Evolutionary conservation across 2,797 vertebrate genomes (phyloP), one percentile per base, ranked within the genome.

Genomic region (Myoxocephalus aenaeus): DNA sequence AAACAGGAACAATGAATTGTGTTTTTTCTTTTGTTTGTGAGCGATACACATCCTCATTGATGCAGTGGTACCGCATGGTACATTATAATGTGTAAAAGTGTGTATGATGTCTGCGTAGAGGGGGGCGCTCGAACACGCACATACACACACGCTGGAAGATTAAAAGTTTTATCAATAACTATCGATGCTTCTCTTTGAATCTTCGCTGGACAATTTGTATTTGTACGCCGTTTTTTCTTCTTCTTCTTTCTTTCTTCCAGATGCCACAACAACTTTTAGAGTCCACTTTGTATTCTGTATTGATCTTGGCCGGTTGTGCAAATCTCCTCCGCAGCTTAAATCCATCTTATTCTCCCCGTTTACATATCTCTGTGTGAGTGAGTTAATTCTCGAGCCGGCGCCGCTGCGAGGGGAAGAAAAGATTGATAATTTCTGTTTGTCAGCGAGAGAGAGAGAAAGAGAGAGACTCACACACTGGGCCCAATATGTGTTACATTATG

Each of bases 211-310:
- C 34, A 20, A 65, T 25, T 27, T 18, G 10, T 38, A 9, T 7
- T 77, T 36, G 29, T 51, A 54, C 7, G 2, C 4, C 3, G 10
- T 14, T 7, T 18, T 3, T n/a, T 34, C 34, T 34, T 34, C 7
- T 34, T 34, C 34, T 34, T 34, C 34, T 67, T 2, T 36, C 34
- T 67, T 8, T 36, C 34, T n/a, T 32, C 34, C 50, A 40, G 27
- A 59, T n/a, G 44, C 17, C 25, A 27, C 58, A 34, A 56, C 65
- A 74, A 61, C 50, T 68, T 62, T 70, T 54, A 57, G 25, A 57
- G 44, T 68, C 78, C 73, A 70, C 53, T 87, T 81, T 76, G 80
- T 88, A 75, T 86, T 82, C 63, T 15, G 18, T 75, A 87, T 89
- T 80, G 85, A 90, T 90, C 87, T 59, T 71, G 38, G 65, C 13